Percentiles rank a stretch among this genome's conserved stretches.
These are phyloP conservation scores for Ctenochaetus hawaiiensis DNA, from an alignment of 2,797 vertebrate genomes.

Conservation along the genomic window DNA sequence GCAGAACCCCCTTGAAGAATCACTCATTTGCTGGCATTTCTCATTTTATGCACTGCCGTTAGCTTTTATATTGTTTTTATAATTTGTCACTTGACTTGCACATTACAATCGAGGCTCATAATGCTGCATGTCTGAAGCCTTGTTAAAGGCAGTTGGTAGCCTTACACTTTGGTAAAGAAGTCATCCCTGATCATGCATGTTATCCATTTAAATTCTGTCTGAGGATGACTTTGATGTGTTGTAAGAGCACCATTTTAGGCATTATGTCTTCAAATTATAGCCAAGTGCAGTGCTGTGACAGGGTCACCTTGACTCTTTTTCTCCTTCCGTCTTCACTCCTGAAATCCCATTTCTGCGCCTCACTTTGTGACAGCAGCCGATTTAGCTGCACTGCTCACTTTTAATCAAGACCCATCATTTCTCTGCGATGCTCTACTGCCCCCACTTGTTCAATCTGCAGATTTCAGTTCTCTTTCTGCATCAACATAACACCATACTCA, in stretches of 20 bases:
- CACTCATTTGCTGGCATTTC: slow-evolving; percentile 44
- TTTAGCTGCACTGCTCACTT: slow-evolving; percentile 28
- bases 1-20: slow-evolving; percentile 42
- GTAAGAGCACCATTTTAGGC: not conserved
- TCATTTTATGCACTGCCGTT: slow-evolving; percentile 51
- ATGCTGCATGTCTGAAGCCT: slow-evolving; percentile 22
- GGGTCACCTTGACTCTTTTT: slow-evolving; percentile 56
- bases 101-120: slow-evolving; percentile 22
- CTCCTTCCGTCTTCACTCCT: slow-evolving; percentile 8
- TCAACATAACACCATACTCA: not conserved
- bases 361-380: slow-evolving; percentile 25
- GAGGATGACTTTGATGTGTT: slow-evolving; percentile 16
- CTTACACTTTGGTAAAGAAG: not conserved
- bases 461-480: slow-evolving; percentile 28
- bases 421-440: slow-evolving; percentile 77
- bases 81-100: slow-evolving; percentile 33
- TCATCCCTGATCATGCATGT: not conserved
- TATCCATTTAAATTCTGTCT: slow-evolving; percentile 1
- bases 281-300: not conserved
- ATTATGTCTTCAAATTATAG: not conserved
- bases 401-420: slow-evolving; percentile 8
- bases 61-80: slow-evolving; percentile 31
- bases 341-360: slow-evolving; percentile 33
- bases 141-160: not conserved
- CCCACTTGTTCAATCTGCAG: slow-evolving; percentile 62